Evolutionary conservation across 92 coral and sea anemone genomes (phyloP).

Genomic region (Meandrina meandrites): DNA sequence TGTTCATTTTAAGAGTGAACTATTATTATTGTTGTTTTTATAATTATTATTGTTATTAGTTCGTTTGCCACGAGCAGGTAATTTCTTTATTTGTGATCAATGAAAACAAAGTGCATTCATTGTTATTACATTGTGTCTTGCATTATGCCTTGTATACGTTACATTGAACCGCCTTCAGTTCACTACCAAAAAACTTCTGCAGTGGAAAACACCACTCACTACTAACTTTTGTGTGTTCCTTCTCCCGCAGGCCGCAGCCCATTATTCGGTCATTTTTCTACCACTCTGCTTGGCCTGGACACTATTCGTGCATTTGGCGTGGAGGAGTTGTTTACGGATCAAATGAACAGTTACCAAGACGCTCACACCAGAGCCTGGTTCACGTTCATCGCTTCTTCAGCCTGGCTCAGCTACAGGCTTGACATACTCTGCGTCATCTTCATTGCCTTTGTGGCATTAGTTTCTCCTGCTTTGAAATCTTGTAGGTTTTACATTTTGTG

Average conservation of each 20-base stretch:
- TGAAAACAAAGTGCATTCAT: no score
- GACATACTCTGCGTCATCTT: slow-evolving; percentile 80
- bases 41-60: no score
- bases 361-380: slow-evolving; percentile 95
- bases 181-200: background rate
- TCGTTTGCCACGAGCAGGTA: no score
- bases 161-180: no score
- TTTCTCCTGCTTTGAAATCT: slow-evolving; percentile 79
- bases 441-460: slow-evolving; percentile 76
- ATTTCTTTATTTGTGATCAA: no score
- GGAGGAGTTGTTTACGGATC: slow-evolving; percentile 75
- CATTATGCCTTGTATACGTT: background rate
- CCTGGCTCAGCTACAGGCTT: slow-evolving; percentile 85
- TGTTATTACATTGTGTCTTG: background rate
- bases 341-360: slow-evolving; percentile 84
- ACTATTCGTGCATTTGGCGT: slow-evolving; percentile 88
- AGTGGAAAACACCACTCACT: background rate
- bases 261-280: slow-evolving; percentile 90
- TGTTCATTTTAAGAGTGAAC: no score
- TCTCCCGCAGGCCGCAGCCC: slow-evolving; percentile 86
- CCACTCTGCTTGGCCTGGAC: slow-evolving; percentile 95
- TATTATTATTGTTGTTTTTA: no score
- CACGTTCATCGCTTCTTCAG: slow-evolving; percentile 74
- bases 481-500: slow-evolving; percentile 45
- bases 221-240: background rate